Evolutionary conservation across 2,113 vertebrate species (phyloP), one percentile per base, ranked within the genome.

Genomic region (Pomatostomus ruficeps): DNA sequence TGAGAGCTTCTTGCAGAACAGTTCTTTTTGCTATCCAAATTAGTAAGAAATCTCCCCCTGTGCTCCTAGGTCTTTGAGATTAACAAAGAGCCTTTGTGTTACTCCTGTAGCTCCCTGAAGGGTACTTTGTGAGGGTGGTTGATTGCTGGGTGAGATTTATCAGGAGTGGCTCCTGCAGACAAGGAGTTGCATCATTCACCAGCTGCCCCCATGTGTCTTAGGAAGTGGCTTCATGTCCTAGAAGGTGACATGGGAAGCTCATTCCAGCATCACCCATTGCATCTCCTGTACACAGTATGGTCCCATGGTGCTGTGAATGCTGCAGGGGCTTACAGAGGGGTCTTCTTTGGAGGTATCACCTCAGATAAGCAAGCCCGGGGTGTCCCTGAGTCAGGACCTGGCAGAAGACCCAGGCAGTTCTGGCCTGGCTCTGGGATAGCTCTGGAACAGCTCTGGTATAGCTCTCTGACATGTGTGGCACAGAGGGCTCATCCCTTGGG

Each of bases 121-220:
- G 97, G 97, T 97, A 95, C 93, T 96, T 89, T 95, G 91, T 96
- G 87, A 71, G 86, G 48, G 84, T 25, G 43, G 75, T 54, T 87
- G 95, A 98, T 98, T 98, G 98, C 98, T 98, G 98, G 91, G 98
- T 98, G 98, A 98, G 88, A 75, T 94, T 96, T 97, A 93, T 96
- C 97, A 94, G 97, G 97, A 97, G 96, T 96, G 85, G 78, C 95
- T 98, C 95, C 95, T 98, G 97, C 94, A 82, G 96, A 98, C 97
- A 97, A 97, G 93, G 97, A 95, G 74, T 93, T 96, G 89, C 61
- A 1, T 89, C 98, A 97, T 97, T 96, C 89, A 51, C 52, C 66
- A 77, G n/a, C 46, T 89, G 40, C 23, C 38, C 22, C 63, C 3
- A 4, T 45, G 62, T 33, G 36, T 65, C 75, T 92, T n/a, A 12